Percentiles rank a stretch among this genome's conserved stretches.
Conservation (phyloP, 2,888 invertebrate species). For the Epirrita christyi region DNA sequence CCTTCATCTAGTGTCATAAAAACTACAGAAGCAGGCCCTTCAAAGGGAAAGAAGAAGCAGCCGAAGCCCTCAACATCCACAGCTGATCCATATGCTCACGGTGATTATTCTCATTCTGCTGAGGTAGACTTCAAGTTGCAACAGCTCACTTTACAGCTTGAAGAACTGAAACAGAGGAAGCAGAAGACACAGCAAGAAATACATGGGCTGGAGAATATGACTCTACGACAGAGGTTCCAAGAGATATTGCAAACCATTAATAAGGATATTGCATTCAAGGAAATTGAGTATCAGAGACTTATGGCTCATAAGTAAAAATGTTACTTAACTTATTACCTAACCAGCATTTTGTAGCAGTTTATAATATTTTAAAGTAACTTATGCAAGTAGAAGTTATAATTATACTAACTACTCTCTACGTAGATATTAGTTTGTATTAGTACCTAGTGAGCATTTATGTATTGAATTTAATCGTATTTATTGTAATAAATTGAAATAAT, state of each 20-base stretch:
- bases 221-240: slow-evolving; percentile 92
- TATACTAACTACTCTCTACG: no score
- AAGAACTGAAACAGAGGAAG: slow-evolving; percentile 89
- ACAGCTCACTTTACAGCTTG: slow-evolving; percentile 89
- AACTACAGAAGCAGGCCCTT: slow-evolving; percentile 37
- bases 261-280: slow-evolving; percentile 91
- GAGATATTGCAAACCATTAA: slow-evolving; percentile 91
- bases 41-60: slow-evolving; percentile 43
- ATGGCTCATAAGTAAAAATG: slow-evolving; percentile 45
- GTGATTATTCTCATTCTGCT: slow-evolving; percentile 26
- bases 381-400: no score
- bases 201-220: slow-evolving; percentile 93
- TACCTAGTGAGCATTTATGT: slow-evolving; percentile 1
- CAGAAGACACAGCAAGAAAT: slow-evolving; percentile 93
- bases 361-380: no score
- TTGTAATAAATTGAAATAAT: background rate
- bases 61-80: slow-evolving; percentile 41
- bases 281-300: slow-evolving; percentile 86
- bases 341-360: background rate
- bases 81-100: slow-evolving; percentile 19
- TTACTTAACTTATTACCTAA: background rate
- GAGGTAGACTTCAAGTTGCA: slow-evolving; percentile 82
- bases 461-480: background rate
- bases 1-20: slow-evolving; percentile 47
- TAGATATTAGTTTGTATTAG: background rate